Evolutionary conservation across 1,140 invertebrate genomes (phyloP).

Genomic region (Aphis gossypii): DNA sequence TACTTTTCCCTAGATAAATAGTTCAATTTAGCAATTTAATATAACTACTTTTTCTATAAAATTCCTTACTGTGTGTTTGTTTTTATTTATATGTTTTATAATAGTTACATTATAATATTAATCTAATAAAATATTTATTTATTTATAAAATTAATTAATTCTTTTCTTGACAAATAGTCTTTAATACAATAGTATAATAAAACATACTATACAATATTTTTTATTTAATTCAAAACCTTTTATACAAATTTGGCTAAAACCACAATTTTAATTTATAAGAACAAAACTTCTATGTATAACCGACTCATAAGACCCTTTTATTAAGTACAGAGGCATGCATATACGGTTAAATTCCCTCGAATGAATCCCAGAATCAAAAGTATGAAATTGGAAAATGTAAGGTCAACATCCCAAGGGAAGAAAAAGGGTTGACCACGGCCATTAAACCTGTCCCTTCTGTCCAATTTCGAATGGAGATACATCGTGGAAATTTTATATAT

Average conservation of each 20-base stretch:
- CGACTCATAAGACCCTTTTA: not conserved
- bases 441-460: slow-evolving; percentile 40
- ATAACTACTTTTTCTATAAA: not conserved
- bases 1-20: not conserved
- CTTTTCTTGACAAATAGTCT: not conserved
- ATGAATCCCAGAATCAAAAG: slow-evolving; percentile 37
- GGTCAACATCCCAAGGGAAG: slow-evolving; percentile 41
- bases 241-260: not conserved
- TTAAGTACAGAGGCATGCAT: not conserved
- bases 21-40: not conserved
- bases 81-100: not conserved
- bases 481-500: not conserved
- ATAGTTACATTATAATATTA: not conserved
- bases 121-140: not conserved
- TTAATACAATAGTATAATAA: not conserved
- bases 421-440: slow-evolving; percentile 51
- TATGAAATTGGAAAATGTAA: slow-evolving; percentile 49
- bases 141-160: not conserved
- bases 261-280: slow-evolving; percentile 24
- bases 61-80: not conserved
- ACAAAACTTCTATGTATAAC: not conserved
- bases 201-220: not conserved
- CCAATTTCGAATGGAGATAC: slow-evolving; percentile 15
- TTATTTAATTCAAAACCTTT: not conserved
- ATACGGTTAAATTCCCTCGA: not conserved